phyloP scores from a whole-genome alignment of 1,140 invertebrate genomes.

The Pteromalus puparum region DNA sequence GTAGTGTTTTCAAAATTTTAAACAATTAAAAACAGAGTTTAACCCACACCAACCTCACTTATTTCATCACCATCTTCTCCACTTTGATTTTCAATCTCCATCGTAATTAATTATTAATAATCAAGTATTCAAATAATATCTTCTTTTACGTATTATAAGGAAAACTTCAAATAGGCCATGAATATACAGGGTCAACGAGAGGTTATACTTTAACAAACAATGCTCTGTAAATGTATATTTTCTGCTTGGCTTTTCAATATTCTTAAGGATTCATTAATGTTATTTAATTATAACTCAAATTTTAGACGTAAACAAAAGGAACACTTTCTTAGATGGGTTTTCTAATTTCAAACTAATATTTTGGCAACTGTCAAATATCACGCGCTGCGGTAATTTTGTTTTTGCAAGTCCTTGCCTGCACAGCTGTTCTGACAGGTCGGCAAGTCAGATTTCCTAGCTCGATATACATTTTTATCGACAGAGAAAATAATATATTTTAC shows the following conservation, averaged over 20 bases:
- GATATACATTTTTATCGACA: too few relatives aligned
- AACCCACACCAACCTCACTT: constrained; percentile 44
- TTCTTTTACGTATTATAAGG: background rate
- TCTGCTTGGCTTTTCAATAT: background rate
- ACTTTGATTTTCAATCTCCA: constrained; percentile 53
- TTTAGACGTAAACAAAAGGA: too few relatives aligned
- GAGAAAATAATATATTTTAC: too few relatives aligned
- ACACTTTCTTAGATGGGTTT: too few relatives aligned
- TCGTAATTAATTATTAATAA: constrained; percentile 43
- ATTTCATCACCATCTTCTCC: constrained; percentile 47
- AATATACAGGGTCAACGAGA: constrained; percentile 13
- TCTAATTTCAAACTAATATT: too few relatives aligned
- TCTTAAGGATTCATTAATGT: too few relatives aligned
- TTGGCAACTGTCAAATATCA: too few relatives aligned
- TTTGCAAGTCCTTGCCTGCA: too few relatives aligned
- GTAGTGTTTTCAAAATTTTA: background rate
- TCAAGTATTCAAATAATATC: constrained; percentile 10
- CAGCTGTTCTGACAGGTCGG: too few relatives aligned
- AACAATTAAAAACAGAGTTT: constrained; percentile 8
- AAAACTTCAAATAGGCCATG: constrained; percentile 8
- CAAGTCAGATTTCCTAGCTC: too few relatives aligned
- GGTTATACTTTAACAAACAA: constrained; percentile 29
- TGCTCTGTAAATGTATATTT: background rate
- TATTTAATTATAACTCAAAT: too few relatives aligned
- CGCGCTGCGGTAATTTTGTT: too few relatives aligned